Conservation (phyloP, 2,797 vertebrate genomes). For the Iguana delicatissima region DNA sequence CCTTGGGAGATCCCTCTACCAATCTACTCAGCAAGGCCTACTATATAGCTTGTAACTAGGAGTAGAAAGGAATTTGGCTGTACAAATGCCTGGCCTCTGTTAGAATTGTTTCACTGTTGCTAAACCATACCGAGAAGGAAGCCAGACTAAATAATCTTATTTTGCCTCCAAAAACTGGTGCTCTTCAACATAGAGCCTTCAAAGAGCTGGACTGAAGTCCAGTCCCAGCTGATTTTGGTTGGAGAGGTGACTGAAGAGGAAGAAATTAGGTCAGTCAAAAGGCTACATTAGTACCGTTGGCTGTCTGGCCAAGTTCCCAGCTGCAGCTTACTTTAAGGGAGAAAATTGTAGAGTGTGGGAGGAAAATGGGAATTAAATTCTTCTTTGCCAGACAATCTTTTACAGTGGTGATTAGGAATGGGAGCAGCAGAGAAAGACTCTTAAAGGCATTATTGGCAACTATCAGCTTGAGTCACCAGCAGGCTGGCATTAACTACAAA, state of each 20-base stretch:
- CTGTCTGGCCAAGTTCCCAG: slow-evolving; percentile 10
- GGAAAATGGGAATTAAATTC: neutral
- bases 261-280: neutral
- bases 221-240: neutral
- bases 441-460: neutral
- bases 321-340: neutral
- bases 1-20: too few species aligned
- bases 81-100: neutral
- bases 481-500: neutral
- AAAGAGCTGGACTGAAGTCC: neutral
- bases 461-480: neutral
- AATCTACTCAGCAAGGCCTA: neutral
- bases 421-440: neutral
- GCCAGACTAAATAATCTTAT: neutral
- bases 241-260: neutral
- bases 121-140: neutral
- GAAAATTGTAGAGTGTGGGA: neutral
- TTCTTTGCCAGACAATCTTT: neutral
- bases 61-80: neutral
- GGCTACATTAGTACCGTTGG: neutral
- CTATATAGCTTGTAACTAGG: neutral
- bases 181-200: neutral
- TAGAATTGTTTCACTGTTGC: neutral
- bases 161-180: neutral
- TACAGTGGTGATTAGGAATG: neutral